phyloP scores from a whole-genome alignment of 2,113 vertebrate genomes.

The Aspidoscelis tigris region DNA sequence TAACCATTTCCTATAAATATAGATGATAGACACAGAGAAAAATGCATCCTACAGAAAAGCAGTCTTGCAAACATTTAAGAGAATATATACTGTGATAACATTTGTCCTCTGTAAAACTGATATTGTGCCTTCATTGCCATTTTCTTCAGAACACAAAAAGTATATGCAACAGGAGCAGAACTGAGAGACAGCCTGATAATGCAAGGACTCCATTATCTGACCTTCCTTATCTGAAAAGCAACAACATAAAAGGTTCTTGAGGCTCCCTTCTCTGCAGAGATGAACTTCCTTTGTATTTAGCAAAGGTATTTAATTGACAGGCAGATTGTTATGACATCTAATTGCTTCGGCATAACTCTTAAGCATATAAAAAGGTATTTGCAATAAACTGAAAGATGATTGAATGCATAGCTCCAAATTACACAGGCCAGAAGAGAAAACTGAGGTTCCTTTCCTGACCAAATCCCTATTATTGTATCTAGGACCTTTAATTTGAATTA shows the following conservation, averaged over 20 bases:
- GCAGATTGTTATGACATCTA: background rate
- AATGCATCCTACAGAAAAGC: background rate
- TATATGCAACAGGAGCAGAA: background rate
- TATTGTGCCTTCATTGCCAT: too few relatives aligned
- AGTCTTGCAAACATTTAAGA: background rate
- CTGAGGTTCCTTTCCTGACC: background rate
- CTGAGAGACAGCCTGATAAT: background rate
- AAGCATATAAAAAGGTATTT: background rate
- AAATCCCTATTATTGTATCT: too few relatives aligned
- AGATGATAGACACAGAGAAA: background rate
- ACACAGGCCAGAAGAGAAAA: background rate
- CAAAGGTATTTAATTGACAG: background rate
- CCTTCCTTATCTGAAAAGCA: background rate
- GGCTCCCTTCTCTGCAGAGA: background rate
- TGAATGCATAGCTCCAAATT: background rate
- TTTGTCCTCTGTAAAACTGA: constrained; percentile 16
- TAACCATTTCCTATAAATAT: background rate
- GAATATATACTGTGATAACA: background rate
- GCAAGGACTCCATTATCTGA: background rate
- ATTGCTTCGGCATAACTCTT: background rate
- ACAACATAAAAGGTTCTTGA: background rate
- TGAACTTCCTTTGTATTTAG: background rate
- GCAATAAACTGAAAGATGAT: background rate
- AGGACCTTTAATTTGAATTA: too few relatives aligned
- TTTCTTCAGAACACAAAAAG: too few relatives aligned